These are phyloP conservation scores for Ophonus ardosiacus DNA, from an alignment of 2,888 invertebrate genomes.

Conservation along the genomic window DNA sequence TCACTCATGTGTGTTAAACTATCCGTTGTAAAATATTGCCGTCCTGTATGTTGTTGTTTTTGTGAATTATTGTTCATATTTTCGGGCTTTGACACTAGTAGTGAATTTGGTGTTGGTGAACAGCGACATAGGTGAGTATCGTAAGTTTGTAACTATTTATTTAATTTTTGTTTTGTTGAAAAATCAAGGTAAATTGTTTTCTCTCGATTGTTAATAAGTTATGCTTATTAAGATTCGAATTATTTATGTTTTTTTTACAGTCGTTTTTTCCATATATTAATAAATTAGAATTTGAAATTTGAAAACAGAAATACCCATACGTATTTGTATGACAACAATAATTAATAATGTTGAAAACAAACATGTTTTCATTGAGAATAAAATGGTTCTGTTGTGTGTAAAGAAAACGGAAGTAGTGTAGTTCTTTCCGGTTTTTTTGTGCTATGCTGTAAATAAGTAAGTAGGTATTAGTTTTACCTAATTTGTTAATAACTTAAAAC, in stretches of 20 bases:
- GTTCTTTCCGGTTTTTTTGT: no score
- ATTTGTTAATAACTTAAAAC: no score
- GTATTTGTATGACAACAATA: background rate
- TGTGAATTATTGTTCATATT: constrained; percentile 58
- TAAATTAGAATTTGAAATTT: background rate
- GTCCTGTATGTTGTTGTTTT: constrained; percentile 53
- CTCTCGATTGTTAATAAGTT: background rate
- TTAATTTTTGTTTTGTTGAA: constrained; percentile 1
- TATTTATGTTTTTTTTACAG: background rate
- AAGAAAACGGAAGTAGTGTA: no score
- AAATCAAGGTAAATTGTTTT: background rate
- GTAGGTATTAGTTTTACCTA: no score
- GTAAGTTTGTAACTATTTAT: background rate
- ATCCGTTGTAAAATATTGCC: constrained; percentile 54
- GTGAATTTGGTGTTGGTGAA: constrained; percentile 23
- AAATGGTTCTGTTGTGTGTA: no score
- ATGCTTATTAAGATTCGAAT: constrained; percentile 1
- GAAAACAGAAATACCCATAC: no score
- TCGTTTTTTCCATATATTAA: background rate
- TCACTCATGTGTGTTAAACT: constrained; percentile 48
- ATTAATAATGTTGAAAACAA: background rate
- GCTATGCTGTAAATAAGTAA: no score
- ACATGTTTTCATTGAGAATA: background rate
- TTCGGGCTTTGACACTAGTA: constrained; percentile 53
- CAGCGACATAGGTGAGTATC: constrained; percentile 10